Evolutionary conservation across 2,797 vertebrate species (phyloP).

Genomic region (Synaphobranchus kaupii): DNA sequence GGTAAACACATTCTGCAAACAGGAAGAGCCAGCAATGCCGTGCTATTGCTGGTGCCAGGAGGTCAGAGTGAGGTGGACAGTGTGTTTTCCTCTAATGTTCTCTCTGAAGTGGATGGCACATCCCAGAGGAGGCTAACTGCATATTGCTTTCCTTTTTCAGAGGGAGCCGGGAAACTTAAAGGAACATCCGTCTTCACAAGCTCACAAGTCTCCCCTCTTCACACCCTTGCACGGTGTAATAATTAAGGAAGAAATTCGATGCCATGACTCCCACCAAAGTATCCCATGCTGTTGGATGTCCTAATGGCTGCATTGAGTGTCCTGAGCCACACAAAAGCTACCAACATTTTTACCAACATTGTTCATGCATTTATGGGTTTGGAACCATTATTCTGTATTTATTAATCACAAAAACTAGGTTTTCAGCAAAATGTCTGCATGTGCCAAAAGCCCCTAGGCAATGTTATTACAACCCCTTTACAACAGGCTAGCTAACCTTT

Average conservation of each 20-base stretch:
- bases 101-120: not conserved
- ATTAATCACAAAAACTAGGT: no score
- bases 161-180: not conserved
- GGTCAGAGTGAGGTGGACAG: conserved; percentile 7
- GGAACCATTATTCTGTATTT: not conserved
- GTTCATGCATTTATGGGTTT: not conserved
- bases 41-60: not conserved
- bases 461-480: no score
- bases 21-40: conserved; percentile 1
- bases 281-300: not conserved
- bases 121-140: conserved; percentile 1
- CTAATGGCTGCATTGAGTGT: not conserved
- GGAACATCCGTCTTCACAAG: not conserved
- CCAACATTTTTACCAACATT: not conserved
- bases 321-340: not conserved
- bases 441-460: no score
- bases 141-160: conserved; percentile 14
- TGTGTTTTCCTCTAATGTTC: not conserved
- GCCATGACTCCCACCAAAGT: not conserved
- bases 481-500: no score
- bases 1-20: conserved; percentile 21
- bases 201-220: not conserved
- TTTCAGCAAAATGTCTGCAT: no score
- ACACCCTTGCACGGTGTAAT: not conserved
- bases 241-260: not conserved